Base-by-base conservation (phyloP, 2,113 vertebrate species). In the Oxyura jamaicensis region DNA sequence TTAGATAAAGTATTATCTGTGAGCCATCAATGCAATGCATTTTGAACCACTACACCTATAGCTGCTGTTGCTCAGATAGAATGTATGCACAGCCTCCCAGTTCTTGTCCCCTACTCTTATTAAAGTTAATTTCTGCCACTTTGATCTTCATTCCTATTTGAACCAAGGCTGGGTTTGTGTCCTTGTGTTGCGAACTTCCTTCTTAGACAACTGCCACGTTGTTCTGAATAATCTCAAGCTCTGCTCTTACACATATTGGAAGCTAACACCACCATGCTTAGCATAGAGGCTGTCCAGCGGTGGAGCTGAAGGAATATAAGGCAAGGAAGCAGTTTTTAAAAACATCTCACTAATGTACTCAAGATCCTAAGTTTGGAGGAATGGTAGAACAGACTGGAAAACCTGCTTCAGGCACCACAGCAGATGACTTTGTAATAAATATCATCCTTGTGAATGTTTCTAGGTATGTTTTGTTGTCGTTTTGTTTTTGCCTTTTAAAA, bases 1-100 rank as follows among this genome's bases (percentile, higher is more conserved):
- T 77, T 88, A 73, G 13, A 14, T 25, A 52, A 13, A 52, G n/a
- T 42, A 39, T 77, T 94, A 6, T 11, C 2, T 39, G 42, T 62
- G 60, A 69, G 25, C 28, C 71, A 36, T 83, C 59, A 80, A 76
- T 77, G 41, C 41, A 41, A 58, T 66, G n/a, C 53, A 58, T 77
- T 84, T 93, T 42, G 67, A 86, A 59, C 83, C n/a, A 67, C 41
- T 31, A 33, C 48, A 36, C 25, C 42, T 87, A 41, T 13, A 58
- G 33, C 1, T 69, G 50, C 77, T 82, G n/a, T 83, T 90, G 31
- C 23, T 83, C 59, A 60, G 50, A 60, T 10, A 35, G 13, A 59
- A n/a, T 10, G 11, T 19, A 8, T 44, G 18, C 55, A 55, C 9
- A 48, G 44, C 26, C 29, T 48, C 26, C 1, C 0, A 0, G 69